Evolutionary conservation across 37 sponge, comb jelly and placozoan genomes (phyloP).

Genomic region (Aphrocallistes beatrix): DNA sequence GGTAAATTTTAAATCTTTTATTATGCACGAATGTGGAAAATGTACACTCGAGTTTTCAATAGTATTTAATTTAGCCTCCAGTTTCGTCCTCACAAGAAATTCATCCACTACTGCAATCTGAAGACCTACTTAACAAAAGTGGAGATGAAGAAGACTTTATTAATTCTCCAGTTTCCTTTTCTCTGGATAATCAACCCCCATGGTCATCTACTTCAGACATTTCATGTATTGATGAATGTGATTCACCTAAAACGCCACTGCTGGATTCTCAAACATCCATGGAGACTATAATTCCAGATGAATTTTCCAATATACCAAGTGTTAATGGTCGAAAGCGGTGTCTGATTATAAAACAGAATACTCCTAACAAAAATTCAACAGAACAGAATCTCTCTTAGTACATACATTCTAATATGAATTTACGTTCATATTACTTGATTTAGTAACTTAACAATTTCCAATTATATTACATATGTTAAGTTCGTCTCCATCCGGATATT

Average conservation of each 20-base stretch:
- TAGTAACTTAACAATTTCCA: too few species aligned
- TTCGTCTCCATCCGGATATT: too few species aligned
- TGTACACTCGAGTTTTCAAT: neutral
- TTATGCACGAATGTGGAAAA: neutral
- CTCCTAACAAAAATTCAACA: neutral
- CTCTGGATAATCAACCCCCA: neutral
- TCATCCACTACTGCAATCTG: too few species aligned
- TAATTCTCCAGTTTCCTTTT: neutral
- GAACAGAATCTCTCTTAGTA: neutral
- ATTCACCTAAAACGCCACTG: neutral
- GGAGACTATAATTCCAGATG: neutral
- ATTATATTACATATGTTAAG: too few species aligned
- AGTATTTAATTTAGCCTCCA: neutral
- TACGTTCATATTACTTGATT: too few species aligned
- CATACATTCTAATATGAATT: too few species aligned
- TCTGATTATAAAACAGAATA: neutral
- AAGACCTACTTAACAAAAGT: neutral
- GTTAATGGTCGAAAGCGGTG: neutral
- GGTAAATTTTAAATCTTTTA: neutral
- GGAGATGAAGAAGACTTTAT: neutral
- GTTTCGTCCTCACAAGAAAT: too few species aligned
- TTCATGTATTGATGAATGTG: neutral
- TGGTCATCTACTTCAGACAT: neutral
- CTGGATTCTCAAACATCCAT: neutral
- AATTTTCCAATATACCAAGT: neutral